Conservation (phyloP, 2,113 vertebrate genomes). For the Zeus faber region DNA sequence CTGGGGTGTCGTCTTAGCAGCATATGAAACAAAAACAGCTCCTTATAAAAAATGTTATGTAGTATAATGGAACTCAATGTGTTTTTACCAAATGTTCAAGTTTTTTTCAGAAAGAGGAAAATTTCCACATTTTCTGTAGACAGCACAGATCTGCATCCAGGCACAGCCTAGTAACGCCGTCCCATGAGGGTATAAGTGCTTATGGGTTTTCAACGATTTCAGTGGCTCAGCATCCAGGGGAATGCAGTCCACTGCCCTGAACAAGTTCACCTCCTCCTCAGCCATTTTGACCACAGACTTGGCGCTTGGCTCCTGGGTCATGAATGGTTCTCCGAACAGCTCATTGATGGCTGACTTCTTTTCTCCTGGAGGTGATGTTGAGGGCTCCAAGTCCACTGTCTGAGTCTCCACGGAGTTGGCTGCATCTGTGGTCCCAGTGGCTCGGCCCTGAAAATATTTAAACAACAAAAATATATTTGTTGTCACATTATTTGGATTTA, state of each 20-base stretch:
- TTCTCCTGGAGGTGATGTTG: background rate
- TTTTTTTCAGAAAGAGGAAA: background rate
- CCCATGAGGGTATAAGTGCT: too few relatives aligned
- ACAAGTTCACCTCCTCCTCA: background rate
- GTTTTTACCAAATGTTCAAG: too few relatives aligned
- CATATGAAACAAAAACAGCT: too few relatives aligned
- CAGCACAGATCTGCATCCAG: background rate
- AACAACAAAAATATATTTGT: too few relatives aligned
- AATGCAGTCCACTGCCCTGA: background rate
- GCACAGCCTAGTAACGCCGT: too few relatives aligned
- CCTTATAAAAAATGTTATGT: background rate
- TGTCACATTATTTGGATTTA: too few relatives aligned
- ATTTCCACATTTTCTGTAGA: background rate
- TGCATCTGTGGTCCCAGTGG: background rate
- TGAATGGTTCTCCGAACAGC: background rate
- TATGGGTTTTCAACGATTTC: background rate
- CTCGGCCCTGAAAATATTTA: too few relatives aligned
- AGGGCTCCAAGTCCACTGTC: background rate
- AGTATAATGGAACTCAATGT: background rate
- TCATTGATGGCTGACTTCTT: background rate
- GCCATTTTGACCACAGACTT: background rate
- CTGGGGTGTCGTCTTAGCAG: too few relatives aligned
- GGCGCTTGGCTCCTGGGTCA: background rate
- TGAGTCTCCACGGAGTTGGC: background rate
- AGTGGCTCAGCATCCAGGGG: background rate